These are phyloP conservation scores for Petrocephalus microphthalmus DNA, from an alignment of 2,113 vertebrate genomes.

Conservation along the genomic window DNA sequence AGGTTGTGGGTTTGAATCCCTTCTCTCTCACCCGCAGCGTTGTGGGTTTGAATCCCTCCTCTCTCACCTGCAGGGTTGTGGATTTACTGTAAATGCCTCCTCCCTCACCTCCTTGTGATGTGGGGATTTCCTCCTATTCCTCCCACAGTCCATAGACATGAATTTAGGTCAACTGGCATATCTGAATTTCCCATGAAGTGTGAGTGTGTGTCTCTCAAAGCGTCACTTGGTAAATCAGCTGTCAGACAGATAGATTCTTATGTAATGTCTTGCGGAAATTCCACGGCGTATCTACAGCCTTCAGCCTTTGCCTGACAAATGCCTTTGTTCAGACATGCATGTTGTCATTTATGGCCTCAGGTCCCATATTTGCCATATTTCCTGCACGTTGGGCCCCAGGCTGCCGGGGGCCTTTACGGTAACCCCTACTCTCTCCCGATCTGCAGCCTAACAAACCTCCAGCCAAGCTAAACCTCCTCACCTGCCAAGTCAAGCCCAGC, in stretches of 20 bases:
- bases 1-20: neutral
- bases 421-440: neutral
- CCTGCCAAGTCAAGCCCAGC: constrained; percentile 63
- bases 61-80: too few relatives aligned
- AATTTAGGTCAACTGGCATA: too few relatives aligned
- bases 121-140: neutral
- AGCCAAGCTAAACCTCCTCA: constrained; percentile 62
- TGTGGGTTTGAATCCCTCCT: too few relatives aligned
- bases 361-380: neutral
- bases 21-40: neutral
- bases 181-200: too few relatives aligned
- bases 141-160: too few relatives aligned
- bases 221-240: neutral
- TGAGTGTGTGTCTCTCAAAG: neutral
- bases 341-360: neutral
- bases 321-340: neutral
- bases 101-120: neutral
- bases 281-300: neutral
- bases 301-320: neutral
- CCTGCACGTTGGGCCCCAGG: neutral
- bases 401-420: neutral
- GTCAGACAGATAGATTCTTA: neutral
- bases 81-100: too few relatives aligned
- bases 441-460: constrained; percentile 53
- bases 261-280: neutral